phyloP scores from a whole-genome alignment of 2,888 invertebrate species.

The Ernsta delagoae region DNA sequence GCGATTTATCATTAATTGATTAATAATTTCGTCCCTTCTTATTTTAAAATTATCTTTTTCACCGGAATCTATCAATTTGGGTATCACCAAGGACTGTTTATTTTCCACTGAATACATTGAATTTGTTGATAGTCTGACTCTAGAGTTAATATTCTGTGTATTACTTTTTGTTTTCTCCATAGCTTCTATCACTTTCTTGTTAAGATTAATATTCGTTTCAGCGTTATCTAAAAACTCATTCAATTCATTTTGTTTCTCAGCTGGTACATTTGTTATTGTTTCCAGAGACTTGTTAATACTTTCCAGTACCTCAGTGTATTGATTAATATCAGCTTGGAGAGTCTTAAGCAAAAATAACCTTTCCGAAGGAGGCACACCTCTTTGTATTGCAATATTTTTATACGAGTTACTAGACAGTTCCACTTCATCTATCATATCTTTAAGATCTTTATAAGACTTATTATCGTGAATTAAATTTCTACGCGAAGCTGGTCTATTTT shows the following conservation, averaged over 20 bases:
- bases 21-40: conserved; percentile 63
- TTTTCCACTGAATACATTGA: conserved; percentile 9
- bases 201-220: conserved; percentile 53
- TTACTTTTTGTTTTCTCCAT: conserved; percentile 44
- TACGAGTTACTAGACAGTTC: conserved; percentile 55
- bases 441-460: conserved; percentile 58
- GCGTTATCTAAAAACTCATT: conserved; percentile 59
- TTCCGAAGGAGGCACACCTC: conserved; percentile 55
- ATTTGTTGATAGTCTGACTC: not conserved
- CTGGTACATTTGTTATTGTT: conserved; percentile 44
- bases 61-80: conserved; percentile 13
- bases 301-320: conserved; percentile 53
- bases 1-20: conserved; percentile 68
- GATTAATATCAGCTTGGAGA: conserved; percentile 55
- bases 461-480: conserved; percentile 48
- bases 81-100: conserved; percentile 31
- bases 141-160: conserved; percentile 1
- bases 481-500: conserved; percentile 49
- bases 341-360: conserved; percentile 61
- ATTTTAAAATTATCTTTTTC: conserved; percentile 50
- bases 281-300: conserved; percentile 51
- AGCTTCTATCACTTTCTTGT: conserved; percentile 52
- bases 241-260: conserved; percentile 50
- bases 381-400: conserved; percentile 55
- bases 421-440: conserved; percentile 53